Base-by-base conservation (phyloP, 1,140 invertebrate species). In the Drosophila sucinea region DNA sequence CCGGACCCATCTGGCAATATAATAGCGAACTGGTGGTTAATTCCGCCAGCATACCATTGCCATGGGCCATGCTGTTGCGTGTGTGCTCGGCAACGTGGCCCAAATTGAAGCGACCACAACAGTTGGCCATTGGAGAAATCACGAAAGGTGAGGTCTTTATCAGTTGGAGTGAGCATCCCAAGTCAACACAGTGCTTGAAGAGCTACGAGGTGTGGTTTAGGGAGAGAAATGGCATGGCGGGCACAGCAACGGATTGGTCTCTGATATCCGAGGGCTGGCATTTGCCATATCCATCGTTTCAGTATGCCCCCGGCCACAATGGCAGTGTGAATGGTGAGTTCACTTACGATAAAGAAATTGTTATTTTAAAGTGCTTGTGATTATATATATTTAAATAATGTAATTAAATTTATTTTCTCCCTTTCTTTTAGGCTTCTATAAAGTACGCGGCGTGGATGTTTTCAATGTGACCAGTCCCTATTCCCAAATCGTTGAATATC, bases 121-220 rank as follows among this genome's bases (percentile, higher is more conserved):
- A 85, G 29, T 63, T 91, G 6, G 58, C 73, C 32, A 80, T 91
- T 32, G 77, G 62, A 11, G 64, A 67, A 44, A 67, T 92, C 0
- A 91, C 90, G 2, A 27, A 69, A 4, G 66, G 70, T 0, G 91
- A 92, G 68, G 84, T 92, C 6, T 75, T 92, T 38, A 72, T 92
- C 17, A 77, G 74, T 58, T 92, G 91, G 91, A 67, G 57, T 8
- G 91, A 92, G 55, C 71, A 80, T 33, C 29, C 77, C 3, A 70
- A 73, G 2, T 79, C 79, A 35, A 78, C 64, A 6, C 79, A 91
- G 44, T 92, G 91, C 66, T 72, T 91, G 11, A 81, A 77, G 61
- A 92, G 72, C 40, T 92, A 92, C 60, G 90, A 92, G 54, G 83
- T 92, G 17, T 92, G 79, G 82, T 92, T 91, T 40, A 74, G 67